Evolutionary conservation across 2,888 invertebrate species (phyloP), one percentile per base, ranked within the genome.

Genomic region (Cephus sareptanus): DNA sequence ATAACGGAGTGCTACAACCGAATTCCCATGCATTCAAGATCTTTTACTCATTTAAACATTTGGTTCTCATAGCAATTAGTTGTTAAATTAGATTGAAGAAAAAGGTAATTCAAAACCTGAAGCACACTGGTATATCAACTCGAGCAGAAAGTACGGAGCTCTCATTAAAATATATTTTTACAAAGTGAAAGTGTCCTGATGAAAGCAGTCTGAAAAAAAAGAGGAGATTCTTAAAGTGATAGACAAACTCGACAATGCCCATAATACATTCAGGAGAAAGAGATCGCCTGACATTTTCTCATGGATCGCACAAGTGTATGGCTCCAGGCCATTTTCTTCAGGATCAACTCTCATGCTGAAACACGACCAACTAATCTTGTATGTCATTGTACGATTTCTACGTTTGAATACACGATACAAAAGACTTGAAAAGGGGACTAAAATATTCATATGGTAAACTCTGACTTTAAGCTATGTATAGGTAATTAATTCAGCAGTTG

Each of bases 121-220:
- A 56, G 23, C 40, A 6, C 23, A 23, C 40, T 6, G 15, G 40
- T 56, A 23, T 23, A 56, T 23, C 0, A 4, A 23, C 9, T 56
- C 23, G 23, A 56, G 23, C 40, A 15, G 40, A 56, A 56, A 23
- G 40, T 56, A 56, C 40, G 23, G 23, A 23, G 40, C 0, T 56
- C 40, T 23, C 6, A 56, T 56, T 56, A 56, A 89, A 98, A 98
- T 70, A 96, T 94, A 92, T 95, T 95, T 12, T 97, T 96, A 85
- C 95, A 96, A 88, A 95, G 95, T 33, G 97, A 96, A 91, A 98
- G 97, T 15, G 96, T 98, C 92, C 98, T 98, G 35, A 99, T 95
- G 89, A 98, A 96, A 76, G 97, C 98, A 82, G 95, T 95, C 94
- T 95, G 92, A 79, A 93, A 93, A 81, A 83, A 83, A 82, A 76